Evolutionary conservation across 2,113 vertebrate species (phyloP).

Genomic region (Mola mola): DNA sequence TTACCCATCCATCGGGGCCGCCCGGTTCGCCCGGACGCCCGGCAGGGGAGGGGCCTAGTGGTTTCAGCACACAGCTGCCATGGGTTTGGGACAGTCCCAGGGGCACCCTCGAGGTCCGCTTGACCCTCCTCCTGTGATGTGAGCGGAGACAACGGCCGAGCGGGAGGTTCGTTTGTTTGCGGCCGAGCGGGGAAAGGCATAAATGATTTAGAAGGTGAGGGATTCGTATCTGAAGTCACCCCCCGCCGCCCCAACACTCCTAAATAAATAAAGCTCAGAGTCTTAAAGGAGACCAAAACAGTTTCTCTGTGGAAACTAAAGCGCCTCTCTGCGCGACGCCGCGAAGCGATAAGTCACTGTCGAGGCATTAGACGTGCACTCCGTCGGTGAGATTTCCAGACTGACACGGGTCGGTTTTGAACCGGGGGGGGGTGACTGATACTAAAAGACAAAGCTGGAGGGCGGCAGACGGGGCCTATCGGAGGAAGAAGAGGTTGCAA

Average conservation of each 20-base stretch:
- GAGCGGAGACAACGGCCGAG: constrained; percentile 57
- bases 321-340: constrained; percentile 64
- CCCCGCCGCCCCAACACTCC: constrained; percentile 56
- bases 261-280: constrained; percentile 73
- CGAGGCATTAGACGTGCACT: constrained; percentile 68
- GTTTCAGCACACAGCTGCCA: constrained; percentile 43
- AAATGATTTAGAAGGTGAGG: constrained; percentile 71
- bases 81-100: constrained; percentile 49
- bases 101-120: constrained; percentile 69
- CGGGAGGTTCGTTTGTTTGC: constrained; percentile 67
- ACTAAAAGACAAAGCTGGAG: constrained; percentile 57
- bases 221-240: constrained; percentile 54
- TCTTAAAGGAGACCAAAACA: constrained; percentile 66
- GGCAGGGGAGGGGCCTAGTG: no score
- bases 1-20: constrained; percentile 78
- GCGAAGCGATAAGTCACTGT: constrained; percentile 71
- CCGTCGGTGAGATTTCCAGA: constrained; percentile 66
- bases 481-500: constrained; percentile 54
- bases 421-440: constrained; percentile 41
- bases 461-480: constrained; percentile 42
- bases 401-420: constrained; percentile 57
- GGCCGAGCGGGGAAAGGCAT: constrained; percentile 60
- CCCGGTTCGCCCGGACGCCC: constrained; percentile 71
- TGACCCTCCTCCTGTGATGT: constrained; percentile 66
- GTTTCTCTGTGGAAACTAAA: constrained; percentile 65